A percentile compares a stretch with the other conserved stretches of the same genome.
These are phyloP conservation scores for Lethenteron camtschaticum DNA, from an alignment of 2,113 vertebrate genomes.

Conservation along the genomic window DNA sequence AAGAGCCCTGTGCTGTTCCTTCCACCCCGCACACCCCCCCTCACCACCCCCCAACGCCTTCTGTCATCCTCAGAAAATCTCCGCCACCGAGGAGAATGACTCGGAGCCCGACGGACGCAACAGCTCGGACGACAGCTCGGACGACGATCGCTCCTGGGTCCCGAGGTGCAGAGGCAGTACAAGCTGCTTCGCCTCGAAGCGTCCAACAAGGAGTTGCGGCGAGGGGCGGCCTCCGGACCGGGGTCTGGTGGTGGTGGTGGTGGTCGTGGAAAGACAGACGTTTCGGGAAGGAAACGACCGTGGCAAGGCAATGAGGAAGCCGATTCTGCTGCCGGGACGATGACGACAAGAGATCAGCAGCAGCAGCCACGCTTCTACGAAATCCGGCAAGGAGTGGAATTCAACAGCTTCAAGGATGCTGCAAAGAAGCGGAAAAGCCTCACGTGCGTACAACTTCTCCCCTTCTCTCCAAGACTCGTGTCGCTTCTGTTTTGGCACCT, in stretches of 20 bases:
- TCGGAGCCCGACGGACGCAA: slow-evolving; percentile 65
- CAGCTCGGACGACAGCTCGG: slow-evolving; percentile 83
- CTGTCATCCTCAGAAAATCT: too few relatives aligned
- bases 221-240: not conserved
- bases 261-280: not conserved
- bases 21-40: too few relatives aligned
- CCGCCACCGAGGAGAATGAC: slow-evolving; percentile 20
- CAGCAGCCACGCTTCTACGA: slow-evolving; percentile 80
- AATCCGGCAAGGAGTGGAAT: slow-evolving; percentile 83
- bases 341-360: slow-evolving; percentile 17
- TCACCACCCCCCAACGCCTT: too few relatives aligned
- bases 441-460: slow-evolving; percentile 37
- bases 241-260: too few relatives aligned
- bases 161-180: slow-evolving; percentile 82
- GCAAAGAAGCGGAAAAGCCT: slow-evolving; percentile 56
- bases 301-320: not conserved
- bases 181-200: slow-evolving; percentile 40
- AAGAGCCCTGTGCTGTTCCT: too few relatives aligned
- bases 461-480: too few relatives aligned
- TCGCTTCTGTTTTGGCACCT: too few relatives aligned
- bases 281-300: too few relatives aligned
- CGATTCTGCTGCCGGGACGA: not conserved
- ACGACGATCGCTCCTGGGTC: slow-evolving; percentile 88
- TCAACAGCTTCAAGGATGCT: slow-evolving; percentile 65
- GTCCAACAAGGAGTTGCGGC: slow-evolving; percentile 22